Percentiles rank a stretch among this genome's conserved stretches.
phyloP scores from a whole-genome alignment of 2,113 vertebrate genomes.

The Poeciliopsis prolifica region DNA sequence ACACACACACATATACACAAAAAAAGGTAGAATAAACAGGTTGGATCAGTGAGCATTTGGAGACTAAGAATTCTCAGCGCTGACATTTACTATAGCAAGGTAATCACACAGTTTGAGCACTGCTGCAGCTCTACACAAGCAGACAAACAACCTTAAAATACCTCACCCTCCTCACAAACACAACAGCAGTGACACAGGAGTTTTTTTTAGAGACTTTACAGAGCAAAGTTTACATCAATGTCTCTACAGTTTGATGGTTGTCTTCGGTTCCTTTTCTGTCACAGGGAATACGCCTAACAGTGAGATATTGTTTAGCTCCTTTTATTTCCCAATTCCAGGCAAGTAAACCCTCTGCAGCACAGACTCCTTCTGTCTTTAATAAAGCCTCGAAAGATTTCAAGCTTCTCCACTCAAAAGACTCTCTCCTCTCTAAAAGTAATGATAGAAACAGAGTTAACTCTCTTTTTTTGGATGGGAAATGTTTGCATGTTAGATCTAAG shows the following conservation, averaged over 20 bases:
- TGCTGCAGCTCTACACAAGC: conserved; percentile 14
- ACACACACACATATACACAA: conserved; percentile 12
- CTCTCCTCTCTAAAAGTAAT: conserved; percentile 46
- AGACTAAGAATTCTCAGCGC: conserved; percentile 37
- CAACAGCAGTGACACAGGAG: conserved; percentile 16
- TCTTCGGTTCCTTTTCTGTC: conserved; percentile 23
- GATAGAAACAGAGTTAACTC: conserved; percentile 42
- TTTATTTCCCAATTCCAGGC: conserved; percentile 56
- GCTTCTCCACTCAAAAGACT: conserved; percentile 45
- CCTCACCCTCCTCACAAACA: conserved; percentile 31
- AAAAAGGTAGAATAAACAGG: conserved; percentile 59
- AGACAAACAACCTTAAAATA: conserved; percentile 53
- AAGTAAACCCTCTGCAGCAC: conserved; percentile 42
- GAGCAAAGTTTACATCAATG: conserved; percentile 51
- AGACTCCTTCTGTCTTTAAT: conserved; percentile 16
- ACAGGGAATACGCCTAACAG: conserved; percentile 46
- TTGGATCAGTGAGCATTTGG: conserved; percentile 33
- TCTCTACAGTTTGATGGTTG: conserved; percentile 29
- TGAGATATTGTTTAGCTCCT: conserved; percentile 49
- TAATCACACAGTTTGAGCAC: conserved; percentile 47
- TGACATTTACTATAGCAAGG: conserved; percentile 45
- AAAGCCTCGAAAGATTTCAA: conserved; percentile 46
- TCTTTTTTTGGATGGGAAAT: conserved; percentile 50
- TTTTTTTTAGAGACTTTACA: conserved; percentile 35
- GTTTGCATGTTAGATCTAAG: conserved; percentile 55